These are phyloP conservation scores for Psix sp. DNA, from an alignment of 1,140 invertebrate species.

Conservation along the genomic window DNA sequence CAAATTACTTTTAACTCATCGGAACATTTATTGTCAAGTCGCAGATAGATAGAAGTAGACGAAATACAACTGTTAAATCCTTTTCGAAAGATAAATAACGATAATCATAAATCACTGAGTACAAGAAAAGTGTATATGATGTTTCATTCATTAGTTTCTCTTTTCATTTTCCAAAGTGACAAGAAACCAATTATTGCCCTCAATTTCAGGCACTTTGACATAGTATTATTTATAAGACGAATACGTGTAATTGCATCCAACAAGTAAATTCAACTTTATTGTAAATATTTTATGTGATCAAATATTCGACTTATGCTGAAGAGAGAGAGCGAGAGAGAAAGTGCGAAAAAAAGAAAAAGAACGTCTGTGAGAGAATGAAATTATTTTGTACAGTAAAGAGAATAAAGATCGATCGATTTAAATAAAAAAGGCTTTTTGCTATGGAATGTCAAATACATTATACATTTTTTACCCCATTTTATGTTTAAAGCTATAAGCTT, in stretches of 20 bases:
- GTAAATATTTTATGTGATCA: slow-evolving; percentile 55
- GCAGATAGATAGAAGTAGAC: too few species aligned
- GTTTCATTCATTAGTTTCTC: too few species aligned
- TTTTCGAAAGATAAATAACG: too few species aligned
- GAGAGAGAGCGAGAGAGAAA: slow-evolving; percentile 4
- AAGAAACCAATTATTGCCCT: too few species aligned
- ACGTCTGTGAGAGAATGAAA: slow-evolving; percentile 30
- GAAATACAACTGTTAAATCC: too few species aligned
- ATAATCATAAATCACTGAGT: not conserved
- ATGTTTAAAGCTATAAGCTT: too few species aligned
- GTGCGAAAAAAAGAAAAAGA: slow-evolving; percentile 1
- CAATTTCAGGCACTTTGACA: slow-evolving; percentile 37
- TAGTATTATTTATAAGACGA: slow-evolving; percentile 57
- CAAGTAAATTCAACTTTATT: slow-evolving; percentile 44
- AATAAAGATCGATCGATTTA: slow-evolving; percentile 48
- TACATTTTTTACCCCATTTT: too few species aligned
- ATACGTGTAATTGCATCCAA: slow-evolving; percentile 45
- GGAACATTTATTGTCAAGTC: slow-evolving; percentile 8
- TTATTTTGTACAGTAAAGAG: slow-evolving; percentile 61
- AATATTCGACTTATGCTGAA: slow-evolving; percentile 28
- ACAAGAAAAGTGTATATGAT: too few species aligned
- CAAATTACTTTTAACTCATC: slow-evolving; percentile 29
- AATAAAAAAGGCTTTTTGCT: slow-evolving; percentile 12
- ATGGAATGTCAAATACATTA: too few species aligned
- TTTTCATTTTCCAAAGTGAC: too few species aligned